A percentile compares a stretch with the other conserved stretches of the same genome.
phyloP scores from a whole-genome alignment of 2,797 vertebrate species.

The Anabacerthia variegaticeps region DNA sequence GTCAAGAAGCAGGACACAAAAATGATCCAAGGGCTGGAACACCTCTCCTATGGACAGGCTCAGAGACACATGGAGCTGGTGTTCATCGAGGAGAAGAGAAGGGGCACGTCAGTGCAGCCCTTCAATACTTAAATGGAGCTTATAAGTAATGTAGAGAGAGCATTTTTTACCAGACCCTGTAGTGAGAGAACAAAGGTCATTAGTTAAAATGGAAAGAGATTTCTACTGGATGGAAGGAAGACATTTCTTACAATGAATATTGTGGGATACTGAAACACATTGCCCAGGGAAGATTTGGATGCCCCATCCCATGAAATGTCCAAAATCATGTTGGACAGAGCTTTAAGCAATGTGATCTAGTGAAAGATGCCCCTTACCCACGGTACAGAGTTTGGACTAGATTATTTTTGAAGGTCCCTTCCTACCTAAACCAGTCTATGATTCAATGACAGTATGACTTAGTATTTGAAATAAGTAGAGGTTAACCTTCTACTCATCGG shows the following conservation, averaged over 20 bases:
- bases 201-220: background rate
- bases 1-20: background rate
- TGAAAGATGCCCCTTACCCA: background rate
- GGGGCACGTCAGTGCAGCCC: background rate
- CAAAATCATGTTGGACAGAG: background rate
- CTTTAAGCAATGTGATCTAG: background rate
- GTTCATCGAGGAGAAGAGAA: background rate
- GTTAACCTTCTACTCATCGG: background rate
- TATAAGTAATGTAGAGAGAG: background rate
- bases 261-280: background rate
- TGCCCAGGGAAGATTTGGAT: background rate
- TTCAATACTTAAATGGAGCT: background rate
- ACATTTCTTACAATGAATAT: background rate
- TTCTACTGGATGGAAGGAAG: background rate
- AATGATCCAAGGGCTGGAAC: background rate
- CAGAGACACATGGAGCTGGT: background rate
- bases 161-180: background rate
- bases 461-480: background rate
- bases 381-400: accelerated
- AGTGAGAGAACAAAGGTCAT: background rate
- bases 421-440: accelerated
- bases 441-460: background rate
- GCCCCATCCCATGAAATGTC: background rate
- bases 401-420: background rate
- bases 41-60: background rate